Evolutionary conservation across 2,888 invertebrate genomes (phyloP).

Genomic region (Phengaris arion): DNA sequence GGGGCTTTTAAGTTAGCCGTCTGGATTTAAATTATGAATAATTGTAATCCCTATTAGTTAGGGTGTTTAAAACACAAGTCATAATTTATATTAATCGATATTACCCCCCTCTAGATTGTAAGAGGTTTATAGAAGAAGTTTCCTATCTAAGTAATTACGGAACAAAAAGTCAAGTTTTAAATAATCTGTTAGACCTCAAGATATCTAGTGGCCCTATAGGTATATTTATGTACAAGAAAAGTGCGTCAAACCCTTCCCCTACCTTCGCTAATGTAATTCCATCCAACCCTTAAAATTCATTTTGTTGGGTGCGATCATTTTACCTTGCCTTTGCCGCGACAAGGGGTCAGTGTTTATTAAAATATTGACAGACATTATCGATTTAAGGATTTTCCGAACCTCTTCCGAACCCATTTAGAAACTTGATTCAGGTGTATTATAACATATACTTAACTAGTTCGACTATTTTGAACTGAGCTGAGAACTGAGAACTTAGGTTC

Average conservation of each 20-base stretch:
- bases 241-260: not conserved
- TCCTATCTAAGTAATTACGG: not conserved
- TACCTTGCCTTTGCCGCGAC: not conserved
- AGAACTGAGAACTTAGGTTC: too few relatives aligned
- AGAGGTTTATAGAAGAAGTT: not conserved
- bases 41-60: not conserved
- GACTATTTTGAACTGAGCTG: too few relatives aligned
- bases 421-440: not conserved
- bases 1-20: not conserved
- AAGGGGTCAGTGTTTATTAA: not conserved
- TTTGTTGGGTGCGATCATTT: slow-evolving; percentile 10
- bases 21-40: not conserved
- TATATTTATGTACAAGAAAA: not conserved
- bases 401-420: not conserved
- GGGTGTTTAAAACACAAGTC: not conserved
- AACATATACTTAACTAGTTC: not conserved
- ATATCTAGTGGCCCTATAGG: not conserved
- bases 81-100: not conserved
- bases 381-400: not conserved
- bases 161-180: too few relatives aligned
- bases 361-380: slow-evolving; percentile 1
- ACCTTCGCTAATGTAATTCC: slow-evolving; percentile 12
- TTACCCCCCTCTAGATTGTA: not conserved
- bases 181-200: too few relatives aligned
- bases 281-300: slow-evolving; percentile 15